A percentile compares a stretch with the other conserved stretches of the same genome.
phyloP scores from a whole-genome alignment of 2,113 vertebrate species.

The Apteryx owenii region DNA sequence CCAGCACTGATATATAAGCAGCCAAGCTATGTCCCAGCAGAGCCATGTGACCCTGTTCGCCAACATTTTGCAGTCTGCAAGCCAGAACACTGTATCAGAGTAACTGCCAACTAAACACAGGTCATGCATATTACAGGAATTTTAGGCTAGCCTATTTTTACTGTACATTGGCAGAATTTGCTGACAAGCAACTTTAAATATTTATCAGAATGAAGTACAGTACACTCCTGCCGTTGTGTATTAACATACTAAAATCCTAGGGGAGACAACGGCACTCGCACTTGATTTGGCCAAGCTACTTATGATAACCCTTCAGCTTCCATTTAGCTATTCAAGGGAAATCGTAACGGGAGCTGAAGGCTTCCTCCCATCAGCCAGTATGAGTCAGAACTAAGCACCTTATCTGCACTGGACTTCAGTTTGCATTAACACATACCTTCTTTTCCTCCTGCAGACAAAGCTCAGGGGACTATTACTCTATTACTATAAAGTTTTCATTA shows the following conservation, averaged over 20 bases:
- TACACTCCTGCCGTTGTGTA: neutral
- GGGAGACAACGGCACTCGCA: neutral
- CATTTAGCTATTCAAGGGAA: neutral
- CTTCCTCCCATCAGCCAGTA: neutral
- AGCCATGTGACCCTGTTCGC: constrained; percentile 94
- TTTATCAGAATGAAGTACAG: neutral
- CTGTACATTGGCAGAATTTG: neutral
- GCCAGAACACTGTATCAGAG: constrained; percentile 44
- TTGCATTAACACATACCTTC: neutral
- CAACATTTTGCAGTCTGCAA: constrained; percentile 88
- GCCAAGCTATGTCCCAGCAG: constrained; percentile 95
- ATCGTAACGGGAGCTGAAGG: neutral
- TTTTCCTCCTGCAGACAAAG: neutral
- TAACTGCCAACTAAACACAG: neutral
- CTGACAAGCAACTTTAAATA: neutral
- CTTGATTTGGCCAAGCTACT: neutral
- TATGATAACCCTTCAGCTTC: neutral
- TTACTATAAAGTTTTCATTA: neutral
- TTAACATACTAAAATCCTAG: neutral
- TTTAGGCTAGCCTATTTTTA: neutral
- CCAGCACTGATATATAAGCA: constrained; percentile 93
- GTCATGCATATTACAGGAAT: neutral
- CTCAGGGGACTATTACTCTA: neutral
- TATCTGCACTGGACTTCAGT: neutral
- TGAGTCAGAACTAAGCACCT: neutral